Conservation (phyloP, 2,113 vertebrate genomes). For the Turdus rufiventris region DNA sequence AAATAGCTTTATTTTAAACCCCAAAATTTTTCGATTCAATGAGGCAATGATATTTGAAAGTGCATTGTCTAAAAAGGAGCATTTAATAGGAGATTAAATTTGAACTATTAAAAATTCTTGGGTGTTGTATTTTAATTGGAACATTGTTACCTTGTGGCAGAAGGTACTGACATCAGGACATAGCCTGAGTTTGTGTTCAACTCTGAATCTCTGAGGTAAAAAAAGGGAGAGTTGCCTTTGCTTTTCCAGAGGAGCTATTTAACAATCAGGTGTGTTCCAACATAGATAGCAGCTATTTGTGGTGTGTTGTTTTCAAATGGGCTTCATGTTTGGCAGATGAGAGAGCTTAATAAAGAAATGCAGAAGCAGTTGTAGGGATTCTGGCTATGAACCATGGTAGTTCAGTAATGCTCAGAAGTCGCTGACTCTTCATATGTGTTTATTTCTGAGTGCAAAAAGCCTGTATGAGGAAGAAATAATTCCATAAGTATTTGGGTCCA, state of each 20-base stretch:
- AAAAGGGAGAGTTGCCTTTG: neutral
- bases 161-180: neutral
- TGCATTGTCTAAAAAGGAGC: neutral
- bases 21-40: rapidly evolving
- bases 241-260: neutral
- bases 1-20: neutral
- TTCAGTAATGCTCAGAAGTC: neutral
- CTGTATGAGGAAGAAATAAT: neutral
- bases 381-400: neutral
- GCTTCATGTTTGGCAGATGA: neutral
- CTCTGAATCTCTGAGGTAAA: neutral
- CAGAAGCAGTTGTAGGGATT: neutral
- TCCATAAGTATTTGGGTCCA: rapidly evolving
- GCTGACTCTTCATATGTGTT: neutral
- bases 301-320: neutral
- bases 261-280: neutral
- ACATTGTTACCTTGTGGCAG: neutral
- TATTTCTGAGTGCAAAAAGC: neutral
- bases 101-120: neutral
- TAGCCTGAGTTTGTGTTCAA: neutral
- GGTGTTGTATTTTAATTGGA: neutral
- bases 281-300: neutral
- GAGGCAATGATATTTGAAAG: neutral
- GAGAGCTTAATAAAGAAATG: neutral
- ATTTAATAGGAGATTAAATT: neutral